Base-by-base conservation (phyloP, 2,113 vertebrate genomes). In the Festucalex cinctus region DNA sequence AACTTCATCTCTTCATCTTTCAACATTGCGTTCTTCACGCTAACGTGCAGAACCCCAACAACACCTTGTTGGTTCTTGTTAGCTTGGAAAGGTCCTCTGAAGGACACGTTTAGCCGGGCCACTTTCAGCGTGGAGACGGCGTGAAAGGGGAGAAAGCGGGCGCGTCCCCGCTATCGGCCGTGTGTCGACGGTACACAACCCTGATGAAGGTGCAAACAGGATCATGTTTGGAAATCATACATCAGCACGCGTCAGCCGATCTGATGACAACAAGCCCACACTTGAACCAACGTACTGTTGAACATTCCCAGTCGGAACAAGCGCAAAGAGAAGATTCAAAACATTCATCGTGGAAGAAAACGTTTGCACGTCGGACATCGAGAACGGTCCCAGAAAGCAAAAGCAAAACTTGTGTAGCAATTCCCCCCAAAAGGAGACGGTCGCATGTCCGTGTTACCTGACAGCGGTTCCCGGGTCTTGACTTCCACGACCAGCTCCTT, bases 381-480 rank as follows among this genome's bases (percentile, higher is more conserved):
- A 26, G 3, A 51, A 53, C 28, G 20, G 17, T 58, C 32, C 19
- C 7, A n/a, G n/a, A n/a, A n/a, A 22, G 20, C 3, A 37, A 10
- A 9, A n/a, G 39, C 19, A 60, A n/a, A n/a, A 17, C 3, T 20
- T 13, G n/a, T n/a, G n/a, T n/a, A n/a, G n/a, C n/a, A n/a, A n/a
- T n/a, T n/a, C n/a, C n/a, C n/a, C n/a, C n/a, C n/a, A n/a, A n/a
- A n/a, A n/a, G n/a, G n/a, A n/a, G n/a, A n/a, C n/a, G n/a, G n/a
- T n/a, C n/a, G n/a, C n/a, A 36, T 9, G 49, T 44, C 3, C 1
- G 20, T 22, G 90, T 87, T 82, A 96, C 95, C 94, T 20, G 94
- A 96, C 32, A 96, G 85, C 0, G 94, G 94, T 59, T 95, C 95
- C 79, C 91, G 88, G 72, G 88, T 86, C 74, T 93, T 93, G 16